Percentiles rank a stretch among this genome's conserved stretches.
Evolutionary conservation across 2,797 vertebrate genomes (phyloP).

Genomic region (Neosilurus mollespiculum): DNA sequence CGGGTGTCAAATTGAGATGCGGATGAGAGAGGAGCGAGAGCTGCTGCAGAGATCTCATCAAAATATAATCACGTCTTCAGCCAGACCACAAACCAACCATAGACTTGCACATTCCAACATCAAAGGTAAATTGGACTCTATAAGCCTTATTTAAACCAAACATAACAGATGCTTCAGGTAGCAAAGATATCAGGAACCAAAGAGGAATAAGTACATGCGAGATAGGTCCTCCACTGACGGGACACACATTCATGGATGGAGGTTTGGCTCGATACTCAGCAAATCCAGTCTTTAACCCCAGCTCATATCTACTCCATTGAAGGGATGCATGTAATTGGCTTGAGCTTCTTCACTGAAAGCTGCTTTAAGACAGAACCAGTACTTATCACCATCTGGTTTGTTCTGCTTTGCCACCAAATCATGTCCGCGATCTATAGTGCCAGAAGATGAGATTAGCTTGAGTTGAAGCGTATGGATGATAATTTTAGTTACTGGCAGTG

Average conservation of each 20-base stretch:
- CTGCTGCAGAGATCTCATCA: conserved; percentile 58
- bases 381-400: conserved; percentile 55
- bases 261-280: conserved; percentile 60
- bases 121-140: conserved; percentile 30
- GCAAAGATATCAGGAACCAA: neutral
- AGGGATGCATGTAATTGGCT: conserved; percentile 64
- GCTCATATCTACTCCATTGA: conserved; percentile 66
- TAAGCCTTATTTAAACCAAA: neutral
- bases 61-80: conserved; percentile 61
- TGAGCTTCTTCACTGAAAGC: conserved; percentile 58
- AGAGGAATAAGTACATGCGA: neutral
- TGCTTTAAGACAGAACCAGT: conserved; percentile 58
- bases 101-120: conserved; percentile 26
- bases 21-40: conserved; percentile 68
- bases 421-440: conserved; percentile 51
- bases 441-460: conserved; percentile 62
- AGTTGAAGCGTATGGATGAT: conserved; percentile 53
- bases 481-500: conserved; percentile 37
- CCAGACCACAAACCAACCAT: conserved; percentile 59
- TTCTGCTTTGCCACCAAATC: conserved; percentile 61
- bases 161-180: neutral
- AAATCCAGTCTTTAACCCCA: conserved; percentile 65
- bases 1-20: conserved; percentile 77
- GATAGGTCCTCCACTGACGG: neutral
- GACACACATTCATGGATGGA: conserved; percentile 58